phyloP scores from a whole-genome alignment of 2,797 vertebrate species.

The Paratrypauchen microcephalus region DNA sequence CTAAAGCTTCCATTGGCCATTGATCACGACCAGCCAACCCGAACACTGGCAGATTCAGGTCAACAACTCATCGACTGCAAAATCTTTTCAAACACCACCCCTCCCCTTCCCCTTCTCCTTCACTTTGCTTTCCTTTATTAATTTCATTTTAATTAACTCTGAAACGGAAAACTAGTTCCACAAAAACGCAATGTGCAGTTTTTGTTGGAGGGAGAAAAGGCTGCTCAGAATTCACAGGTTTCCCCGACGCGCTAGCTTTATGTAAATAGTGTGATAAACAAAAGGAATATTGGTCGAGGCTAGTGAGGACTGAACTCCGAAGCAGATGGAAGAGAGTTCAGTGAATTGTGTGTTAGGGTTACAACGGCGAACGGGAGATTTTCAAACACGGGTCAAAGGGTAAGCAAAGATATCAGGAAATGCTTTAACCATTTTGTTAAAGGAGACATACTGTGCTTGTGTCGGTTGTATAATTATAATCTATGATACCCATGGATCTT shows the following conservation, averaged over 20 bases:
- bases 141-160: slow-evolving; percentile 16
- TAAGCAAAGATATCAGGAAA: slow-evolving; percentile 24
- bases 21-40: slow-evolving; percentile 1
- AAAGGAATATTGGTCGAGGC: slow-evolving; percentile 32
- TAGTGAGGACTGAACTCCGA: slow-evolving; percentile 32
- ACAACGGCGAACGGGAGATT: slow-evolving; percentile 27
- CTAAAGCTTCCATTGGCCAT: neutral
- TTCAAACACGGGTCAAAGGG: slow-evolving; percentile 30
- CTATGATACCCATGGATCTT: no score
- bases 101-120: neutral
- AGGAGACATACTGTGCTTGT: no score
- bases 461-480: no score
- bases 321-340: slow-evolving; percentile 23
- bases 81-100: neutral
- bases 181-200: slow-evolving; percentile 9
- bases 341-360: slow-evolving; percentile 17
- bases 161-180: slow-evolving; percentile 15
- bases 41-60: slow-evolving; percentile 14
- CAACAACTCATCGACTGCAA: slow-evolving; percentile 5
- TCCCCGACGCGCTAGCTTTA: slow-evolving; percentile 39
- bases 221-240: slow-evolving; percentile 21
- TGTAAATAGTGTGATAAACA: slow-evolving; percentile 46
- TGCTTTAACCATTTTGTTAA: slow-evolving; percentile 52
- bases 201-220: slow-evolving; percentile 9
- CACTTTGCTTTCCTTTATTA: slow-evolving; percentile 18